Evolutionary conservation across 2,113 vertebrate genomes (phyloP), one percentile per base, ranked within the genome.

Genomic region (Pycnonotus jocosus): DNA sequence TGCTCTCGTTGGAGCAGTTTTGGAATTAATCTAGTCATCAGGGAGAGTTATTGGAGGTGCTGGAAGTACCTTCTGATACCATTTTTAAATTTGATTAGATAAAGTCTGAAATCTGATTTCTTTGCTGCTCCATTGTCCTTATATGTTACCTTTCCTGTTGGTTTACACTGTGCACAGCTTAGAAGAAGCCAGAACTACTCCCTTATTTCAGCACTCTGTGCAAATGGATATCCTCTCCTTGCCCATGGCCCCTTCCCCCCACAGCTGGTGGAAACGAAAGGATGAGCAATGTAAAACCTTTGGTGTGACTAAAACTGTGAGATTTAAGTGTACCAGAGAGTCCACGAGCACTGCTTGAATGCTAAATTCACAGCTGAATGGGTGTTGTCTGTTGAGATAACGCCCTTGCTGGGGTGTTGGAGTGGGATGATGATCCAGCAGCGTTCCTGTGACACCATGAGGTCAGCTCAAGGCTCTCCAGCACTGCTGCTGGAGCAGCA

Each of bases 371-470:
- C 35, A 17, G 22, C 61, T 38, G 10, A 83, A 27, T 0, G 15
- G 16, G 13, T 71, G 37, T 9, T 88, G 48, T 30, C 60, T 88
- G 61, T 35, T 65, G 54, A 72, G 57, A n/a, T 42, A 33, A 80
- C 48, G 27, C 68, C 76, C 61, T 53, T 57, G 58, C n/a, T 25
- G 44, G 47, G n/a, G 7, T 24, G 68, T 42, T 80, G 65, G 77
- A 31, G 64, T 3, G 15, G 47, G 88, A 61, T 51, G 82, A 20
- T 62, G 44, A 51, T 58, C 42, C 10, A 12, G 44, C 81, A 66
- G 0, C 4, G 9, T 35, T 62, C 60, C 81, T 0, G 0, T 62
- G 50, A 28, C 78, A 57, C 42, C 1, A 1, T 2, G n/a, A 33
- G 73, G n/a, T 51, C 78, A 71, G 64, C 74, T 28, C 78, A 47